Evolutionary conservation across 1,140 invertebrate genomes (phyloP), one percentile per base, ranked within the genome.

Genomic region (Hirudo medicinalis): DNA sequence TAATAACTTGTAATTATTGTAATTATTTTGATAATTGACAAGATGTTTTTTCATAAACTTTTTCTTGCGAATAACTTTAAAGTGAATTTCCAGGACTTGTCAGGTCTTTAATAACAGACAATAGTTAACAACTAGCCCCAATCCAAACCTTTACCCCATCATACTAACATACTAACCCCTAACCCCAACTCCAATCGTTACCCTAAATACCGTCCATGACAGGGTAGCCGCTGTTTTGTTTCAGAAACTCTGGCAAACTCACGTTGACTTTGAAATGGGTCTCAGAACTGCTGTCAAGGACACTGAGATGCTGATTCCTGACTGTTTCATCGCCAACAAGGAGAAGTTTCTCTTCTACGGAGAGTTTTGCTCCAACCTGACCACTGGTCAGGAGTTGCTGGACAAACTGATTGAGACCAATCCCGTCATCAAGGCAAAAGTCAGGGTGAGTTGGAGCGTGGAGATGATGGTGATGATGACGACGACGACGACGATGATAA

Each of bases 281-380:
- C 82, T 97, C 63, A 82, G 85, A 17, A 87, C 89, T 78, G 88
- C 91, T 4, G 72, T 69, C 40, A 60, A 71, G 57, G 72, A 25
- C 72, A 29, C 63, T 22, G 55, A n/a, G 74, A 27, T 71, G 32
- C 66, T 74, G 55, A 75, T 85, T 9, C 77, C 79, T 43, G 86
- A 89, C 77, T 89, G 91, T 67, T 97, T 98, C 81, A 85, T 94
- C 3, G 88, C 89, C 73, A 94, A 89, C 86, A 88, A 92, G 76
- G 89, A 94, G 77, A 88, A 89, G 73, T 90, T 98, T 80, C 85
- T 97, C 20, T 86, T 94, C 66, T 98, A 98, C 79, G 94, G 93
- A 19, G 90, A 92, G 77, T 97, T 96, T 80, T 98, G 94, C 82
- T 90, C 92, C 6, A 93, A 93, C 81, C 85, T 97, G 43, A 89